Conservation (phyloP, 2,888 invertebrate species). For the Incurvaria masculella region DNA sequence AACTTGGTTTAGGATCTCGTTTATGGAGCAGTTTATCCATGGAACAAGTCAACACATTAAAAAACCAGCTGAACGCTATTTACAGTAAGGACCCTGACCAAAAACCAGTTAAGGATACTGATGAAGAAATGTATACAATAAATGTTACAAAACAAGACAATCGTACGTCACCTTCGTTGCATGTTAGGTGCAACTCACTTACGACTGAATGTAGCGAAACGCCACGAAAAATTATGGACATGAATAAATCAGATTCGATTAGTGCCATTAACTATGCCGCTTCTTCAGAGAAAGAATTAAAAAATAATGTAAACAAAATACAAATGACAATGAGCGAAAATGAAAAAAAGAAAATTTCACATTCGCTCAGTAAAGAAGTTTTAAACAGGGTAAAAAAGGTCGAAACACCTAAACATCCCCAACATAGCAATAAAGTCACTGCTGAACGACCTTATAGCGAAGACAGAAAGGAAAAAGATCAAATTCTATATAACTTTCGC, state of each 20-base stretch:
- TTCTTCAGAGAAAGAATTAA: conserved; percentile 41
- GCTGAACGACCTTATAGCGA: conserved; percentile 54
- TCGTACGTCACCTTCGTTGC: conserved; percentile 37
- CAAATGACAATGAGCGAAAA: conserved; percentile 59
- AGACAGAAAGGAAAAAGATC: conserved; percentile 18
- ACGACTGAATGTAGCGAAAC: conserved; percentile 40
- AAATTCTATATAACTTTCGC: conserved; percentile 7
- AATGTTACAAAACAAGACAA: conserved; percentile 50
- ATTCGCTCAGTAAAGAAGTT: conserved; percentile 70
- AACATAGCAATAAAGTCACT: conserved; percentile 61
- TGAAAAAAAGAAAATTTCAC: conserved; percentile 70
- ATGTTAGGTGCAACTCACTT: conserved; percentile 59
- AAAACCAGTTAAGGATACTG: conserved; percentile 33
- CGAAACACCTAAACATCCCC: conserved; percentile 26
- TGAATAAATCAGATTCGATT: conserved; percentile 56
- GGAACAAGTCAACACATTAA: conserved; percentile 78
- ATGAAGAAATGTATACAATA: conserved; percentile 56
- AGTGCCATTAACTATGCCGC: conserved; percentile 48
- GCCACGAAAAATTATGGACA: conserved; percentile 31
- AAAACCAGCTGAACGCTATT: conserved; percentile 77
- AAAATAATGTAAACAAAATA: conserved; percentile 48
- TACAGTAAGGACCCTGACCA: conserved; percentile 62
- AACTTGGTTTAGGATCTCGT: conserved; percentile 66
- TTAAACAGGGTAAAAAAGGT: conserved; percentile 60
- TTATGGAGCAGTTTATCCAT: conserved; percentile 82